A percentile compares a stretch with the other conserved stretches of the same genome.
phyloP scores from a whole-genome alignment of 2,113 vertebrate genomes.

The Morone chrysops region DNA sequence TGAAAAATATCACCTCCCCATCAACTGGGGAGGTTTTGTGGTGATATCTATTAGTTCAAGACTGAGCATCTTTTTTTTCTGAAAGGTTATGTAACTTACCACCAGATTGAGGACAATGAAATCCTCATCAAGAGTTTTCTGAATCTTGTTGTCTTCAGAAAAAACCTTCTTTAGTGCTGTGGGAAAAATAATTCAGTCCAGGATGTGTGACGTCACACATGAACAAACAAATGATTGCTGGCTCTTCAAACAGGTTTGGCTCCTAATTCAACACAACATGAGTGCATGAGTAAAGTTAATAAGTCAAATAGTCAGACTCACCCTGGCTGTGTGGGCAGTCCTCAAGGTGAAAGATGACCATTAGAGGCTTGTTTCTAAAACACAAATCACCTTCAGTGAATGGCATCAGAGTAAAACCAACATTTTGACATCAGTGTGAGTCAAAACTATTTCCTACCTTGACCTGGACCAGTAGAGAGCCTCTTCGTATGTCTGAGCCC shows the following conservation, averaged over 20 bases:
- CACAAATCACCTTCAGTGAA: conserved; percentile 23
- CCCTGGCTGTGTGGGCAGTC: conserved; percentile 94
- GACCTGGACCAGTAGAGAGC: conserved; percentile 89
- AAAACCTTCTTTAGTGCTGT: conserved; percentile 92
- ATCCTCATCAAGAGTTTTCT: conserved; percentile 90
- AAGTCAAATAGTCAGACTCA: conserved; percentile 60
- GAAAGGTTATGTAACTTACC: conserved; percentile 81
- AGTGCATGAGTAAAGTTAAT: neutral
- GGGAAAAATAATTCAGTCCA: conserved; percentile 21
- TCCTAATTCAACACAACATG: neutral
- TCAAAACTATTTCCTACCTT: conserved; percentile 77
- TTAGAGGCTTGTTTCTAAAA: conserved; percentile 92
- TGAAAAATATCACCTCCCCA: too few relatives aligned
- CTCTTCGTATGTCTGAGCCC: conserved; percentile 97
- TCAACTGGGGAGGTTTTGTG: too few relatives aligned
- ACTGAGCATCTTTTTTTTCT: neutral
- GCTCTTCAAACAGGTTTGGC: conserved; percentile 20
- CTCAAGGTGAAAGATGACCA: conserved; percentile 94
- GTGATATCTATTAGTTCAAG: too few relatives aligned
- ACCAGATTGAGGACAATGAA: conserved; percentile 93
- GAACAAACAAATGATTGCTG: conserved; percentile 28
- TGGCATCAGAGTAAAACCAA: neutral
- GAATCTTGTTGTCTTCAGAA: conserved; percentile 88
- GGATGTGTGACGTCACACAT: conserved; percentile 25
- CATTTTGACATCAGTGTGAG: neutral